Percentiles rank a stretch among this genome's conserved stretches.
phyloP scores from a whole-genome alignment of 2,888 invertebrate species.

The Scaptomyza parva region DNA sequence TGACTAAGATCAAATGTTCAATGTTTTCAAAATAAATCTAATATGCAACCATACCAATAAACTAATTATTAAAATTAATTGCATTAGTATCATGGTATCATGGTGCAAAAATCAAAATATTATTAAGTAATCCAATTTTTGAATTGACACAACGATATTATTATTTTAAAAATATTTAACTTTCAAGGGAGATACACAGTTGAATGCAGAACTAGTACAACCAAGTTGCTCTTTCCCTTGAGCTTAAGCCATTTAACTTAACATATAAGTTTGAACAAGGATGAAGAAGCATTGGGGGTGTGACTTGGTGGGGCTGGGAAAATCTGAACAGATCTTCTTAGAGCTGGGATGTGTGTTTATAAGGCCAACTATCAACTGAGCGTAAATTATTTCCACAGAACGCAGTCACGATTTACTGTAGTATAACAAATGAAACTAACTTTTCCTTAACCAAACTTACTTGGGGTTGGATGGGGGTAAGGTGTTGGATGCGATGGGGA shows the following conservation, averaged over 20 bases:
- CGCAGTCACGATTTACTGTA: conserved; percentile 64
- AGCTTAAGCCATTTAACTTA: conserved; percentile 19
- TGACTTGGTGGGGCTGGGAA: neutral
- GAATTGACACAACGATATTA: neutral
- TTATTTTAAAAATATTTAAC: neutral
- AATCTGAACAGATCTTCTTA: conserved; percentile 7
- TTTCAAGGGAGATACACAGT: neutral
- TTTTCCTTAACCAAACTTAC: conserved; percentile 50
- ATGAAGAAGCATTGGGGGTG: neutral
- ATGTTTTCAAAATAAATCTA: conserved; percentile 2
- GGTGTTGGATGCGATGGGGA: neutral
- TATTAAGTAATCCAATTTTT: neutral
- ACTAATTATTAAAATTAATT: conserved; percentile 13
- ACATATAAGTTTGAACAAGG: conserved; percentile 25
- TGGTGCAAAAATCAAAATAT: neutral
- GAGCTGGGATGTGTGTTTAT: conserved; percentile 15
- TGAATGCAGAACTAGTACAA: neutral
- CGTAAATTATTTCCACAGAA: conserved; percentile 67
- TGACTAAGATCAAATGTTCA: conserved; percentile 4
- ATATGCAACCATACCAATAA: conserved; percentile 1
- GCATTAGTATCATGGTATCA: neutral
- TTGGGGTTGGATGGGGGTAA: neutral
- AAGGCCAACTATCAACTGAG: conserved; percentile 47
- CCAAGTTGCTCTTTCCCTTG: neutral
- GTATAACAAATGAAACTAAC: conserved; percentile 56